A percentile compares a stretch with the other conserved stretches of the same genome.
These are phyloP conservation scores for Porites rus DNA, from an alignment of 92 coral and sea anemone genomes.

Conservation along the genomic window DNA sequence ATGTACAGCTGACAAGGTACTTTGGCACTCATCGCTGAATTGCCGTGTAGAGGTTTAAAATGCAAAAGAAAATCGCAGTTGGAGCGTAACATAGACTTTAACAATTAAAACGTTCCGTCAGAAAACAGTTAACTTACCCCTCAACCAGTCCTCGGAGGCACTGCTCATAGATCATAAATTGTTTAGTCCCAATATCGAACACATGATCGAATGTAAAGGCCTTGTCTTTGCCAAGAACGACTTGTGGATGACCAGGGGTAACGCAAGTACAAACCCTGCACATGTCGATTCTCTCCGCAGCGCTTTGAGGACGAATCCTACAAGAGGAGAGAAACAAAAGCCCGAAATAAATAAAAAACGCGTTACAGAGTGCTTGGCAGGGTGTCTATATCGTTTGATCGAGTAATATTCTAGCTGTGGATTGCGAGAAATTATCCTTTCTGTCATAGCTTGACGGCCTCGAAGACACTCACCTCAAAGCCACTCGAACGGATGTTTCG, in stretches of 20 bases:
- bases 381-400: slow-evolving; percentile 49
- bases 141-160: slow-evolving; percentile 90
- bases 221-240: slow-evolving; percentile 97
- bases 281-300: slow-evolving; percentile 98
- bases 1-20: neutral
- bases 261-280: slow-evolving; percentile 94
- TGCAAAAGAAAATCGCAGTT: slow-evolving; percentile 22
- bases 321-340: slow-evolving; percentile 43
- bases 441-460: neutral
- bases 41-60: neutral
- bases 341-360: slow-evolving; percentile 44
- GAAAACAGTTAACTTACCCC: slow-evolving; percentile 75
- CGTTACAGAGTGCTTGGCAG: slow-evolving; percentile 49
- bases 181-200: slow-evolving; percentile 81
- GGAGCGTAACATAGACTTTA: neutral
- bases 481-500: slow-evolving; percentile 97
- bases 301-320: slow-evolving; percentile 99
- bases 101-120: neutral
- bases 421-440: neutral
- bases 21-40: slow-evolving; percentile 14
- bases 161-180: slow-evolving; percentile 83
- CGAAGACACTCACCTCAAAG: slow-evolving; percentile 83
- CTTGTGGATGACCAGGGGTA: slow-evolving; percentile 96
- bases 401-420: slow-evolving; percentile 23
- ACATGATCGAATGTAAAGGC: slow-evolving; percentile 97